A percentile compares a stretch with the other conserved stretches of the same genome.
These are phyloP conservation scores for Scatophagus argus DNA, from an alignment of 2,113 vertebrate genomes.

Conservation along the genomic window DNA sequence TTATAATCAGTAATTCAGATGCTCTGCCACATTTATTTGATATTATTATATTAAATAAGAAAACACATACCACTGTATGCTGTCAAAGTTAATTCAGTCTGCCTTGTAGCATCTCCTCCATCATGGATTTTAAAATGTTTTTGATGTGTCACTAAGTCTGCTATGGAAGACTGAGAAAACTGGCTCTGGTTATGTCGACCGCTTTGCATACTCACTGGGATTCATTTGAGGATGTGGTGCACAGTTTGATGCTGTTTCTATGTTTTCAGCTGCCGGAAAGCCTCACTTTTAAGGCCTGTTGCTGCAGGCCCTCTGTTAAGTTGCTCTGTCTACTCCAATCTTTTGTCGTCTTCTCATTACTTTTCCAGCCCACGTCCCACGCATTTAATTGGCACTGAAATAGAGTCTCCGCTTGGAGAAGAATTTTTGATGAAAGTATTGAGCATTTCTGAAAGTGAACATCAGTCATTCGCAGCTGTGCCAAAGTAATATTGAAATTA, in stretches of 20 bases:
- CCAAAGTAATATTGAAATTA: constrained; percentile 14
- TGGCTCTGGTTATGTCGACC: neutral
- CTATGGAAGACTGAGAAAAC: neutral
- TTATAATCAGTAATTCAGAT: neutral
- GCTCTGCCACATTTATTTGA: neutral
- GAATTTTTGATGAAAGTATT: constrained; percentile 34
- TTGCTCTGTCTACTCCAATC: neutral
- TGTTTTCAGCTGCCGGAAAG: neutral
- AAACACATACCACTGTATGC: neutral
- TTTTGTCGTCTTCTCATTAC: constrained; percentile 29
- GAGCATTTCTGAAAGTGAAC: neutral
- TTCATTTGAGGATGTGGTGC: neutral
- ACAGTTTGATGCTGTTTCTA: neutral
- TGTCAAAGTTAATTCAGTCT: neutral
- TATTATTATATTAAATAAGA: neutral
- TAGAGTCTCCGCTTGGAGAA: constrained; percentile 22
- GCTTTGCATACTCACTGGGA: neutral
- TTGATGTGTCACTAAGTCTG: neutral
- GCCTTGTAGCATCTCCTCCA: neutral
- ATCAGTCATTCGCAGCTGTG: neutral
- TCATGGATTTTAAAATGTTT: neutral
- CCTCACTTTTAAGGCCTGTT: neutral
- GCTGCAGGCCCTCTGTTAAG: neutral
- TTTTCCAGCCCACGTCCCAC: neutral
- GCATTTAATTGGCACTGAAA: constrained; percentile 30